Base-by-base conservation (phyloP, 2,797 vertebrate species). In the Muraenolepis orangiensis region DNA sequence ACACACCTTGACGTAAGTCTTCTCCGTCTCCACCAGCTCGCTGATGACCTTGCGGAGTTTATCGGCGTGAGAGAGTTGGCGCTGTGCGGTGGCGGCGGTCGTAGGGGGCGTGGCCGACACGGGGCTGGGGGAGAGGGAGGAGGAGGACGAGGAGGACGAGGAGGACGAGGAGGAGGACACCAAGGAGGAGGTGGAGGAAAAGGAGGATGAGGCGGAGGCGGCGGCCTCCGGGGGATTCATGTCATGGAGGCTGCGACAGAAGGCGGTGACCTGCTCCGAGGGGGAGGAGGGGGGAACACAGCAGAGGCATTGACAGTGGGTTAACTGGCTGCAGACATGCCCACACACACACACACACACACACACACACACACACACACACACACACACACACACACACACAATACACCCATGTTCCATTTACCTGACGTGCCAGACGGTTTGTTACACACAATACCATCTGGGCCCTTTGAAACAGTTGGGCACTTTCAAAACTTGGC, bases 41-140 rank as follows among this genome's bases (percentile, higher is more conserved):
- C 92, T 96, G 91, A 99, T 98, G 78, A 99, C 97, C 83, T 99
- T 99, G 81, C 98, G 95, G 57, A 99, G 93, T 83, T 99, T 98
- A 90, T 99, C 98, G 0, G 97, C 96, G 0, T 99, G 96, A 0
- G 98, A 97, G 69, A 99, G 95, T 74, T 98, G 97, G 29, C 96
- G 93, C 81, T 94, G 95, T 72, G 95, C 88, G 61, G 93, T 90
- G 18, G 92, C 77, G 16, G 78, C 85, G 3, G 76, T 70, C 0
- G 78, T n/a, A 28, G 92, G 94, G 1, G 95, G 95, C 23, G 92
- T 87, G 0, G 93, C 84, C 7, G 93, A 90, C 78, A 98, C 95
- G n/a, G 95, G 95, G 84, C 95, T 95, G 3, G 93, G 91, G 0
- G 94, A 88, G 78, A 95, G 94, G 18, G 92, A 94, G 0, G 92